Percentiles rank a stretch among this genome's conserved stretches.
Evolutionary conservation across 2,113 vertebrate genomes (phyloP).

Genomic region (Gambusia holbrooki): DNA sequence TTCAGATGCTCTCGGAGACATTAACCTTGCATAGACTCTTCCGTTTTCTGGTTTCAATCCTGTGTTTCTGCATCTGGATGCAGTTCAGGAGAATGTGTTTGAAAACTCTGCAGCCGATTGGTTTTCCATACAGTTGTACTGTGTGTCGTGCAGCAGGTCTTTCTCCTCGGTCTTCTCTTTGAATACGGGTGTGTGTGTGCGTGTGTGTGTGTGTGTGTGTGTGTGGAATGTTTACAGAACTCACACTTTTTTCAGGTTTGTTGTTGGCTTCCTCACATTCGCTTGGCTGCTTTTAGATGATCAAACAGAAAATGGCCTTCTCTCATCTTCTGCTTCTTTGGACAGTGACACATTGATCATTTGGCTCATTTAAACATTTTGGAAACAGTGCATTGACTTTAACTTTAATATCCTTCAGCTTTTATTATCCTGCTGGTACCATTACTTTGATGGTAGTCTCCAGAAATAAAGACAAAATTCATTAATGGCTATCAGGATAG

Average conservation of each 20-base stretch:
- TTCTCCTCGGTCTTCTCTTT: conserved; percentile 22
- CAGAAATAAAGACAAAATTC: background rate
- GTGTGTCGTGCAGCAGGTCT: conserved; percentile 41
- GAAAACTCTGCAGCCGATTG: conserved; percentile 13
- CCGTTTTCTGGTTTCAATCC: background rate
- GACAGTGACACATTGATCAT: conserved; percentile 50
- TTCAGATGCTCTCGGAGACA: conserved; percentile 41
- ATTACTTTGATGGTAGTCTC: background rate
- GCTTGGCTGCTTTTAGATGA: conserved; percentile 75
- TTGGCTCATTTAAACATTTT: conserved; percentile 27
- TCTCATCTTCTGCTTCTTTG: conserved; percentile 50
- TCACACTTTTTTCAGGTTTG: conserved; percentile 30
- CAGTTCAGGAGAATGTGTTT: conserved; percentile 22
- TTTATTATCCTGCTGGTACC: background rate
- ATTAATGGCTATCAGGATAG: background rate
- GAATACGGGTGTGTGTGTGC: conserved; percentile 20
- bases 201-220: conserved; percentile 30
- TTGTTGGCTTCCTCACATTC: conserved; percentile 40
- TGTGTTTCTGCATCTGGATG: conserved; percentile 49
- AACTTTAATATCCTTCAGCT: background rate
- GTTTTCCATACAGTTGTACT: conserved; percentile 36
- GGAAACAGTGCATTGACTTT: conserved; percentile 20
- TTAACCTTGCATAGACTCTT: conserved; percentile 47
- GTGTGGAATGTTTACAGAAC: conserved; percentile 6
- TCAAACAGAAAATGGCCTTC: conserved; percentile 71